Percentiles rank a stretch among this genome's conserved stretches.
These are phyloP conservation scores for Pteropus alecto DNA, from an alignment of 2,113 vertebrate species.

Conservation along the genomic window DNA sequence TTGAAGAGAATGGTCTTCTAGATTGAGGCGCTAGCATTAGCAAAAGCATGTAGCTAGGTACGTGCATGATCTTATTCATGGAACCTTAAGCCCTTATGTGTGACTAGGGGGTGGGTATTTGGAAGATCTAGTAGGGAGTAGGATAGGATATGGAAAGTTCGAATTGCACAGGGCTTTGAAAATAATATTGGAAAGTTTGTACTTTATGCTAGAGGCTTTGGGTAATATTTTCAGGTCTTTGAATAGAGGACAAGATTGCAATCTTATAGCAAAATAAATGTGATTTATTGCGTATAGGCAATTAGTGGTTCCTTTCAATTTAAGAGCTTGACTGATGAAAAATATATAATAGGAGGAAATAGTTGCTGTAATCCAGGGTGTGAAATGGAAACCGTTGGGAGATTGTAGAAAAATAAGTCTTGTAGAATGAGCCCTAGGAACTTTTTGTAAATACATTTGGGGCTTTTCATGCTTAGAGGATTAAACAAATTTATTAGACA, in stretches of 20 bases:
- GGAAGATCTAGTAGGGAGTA: background rate
- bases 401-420: conserved; percentile 8
- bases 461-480: conserved; percentile 41
- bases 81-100: background rate
- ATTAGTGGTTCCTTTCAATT: background rate
- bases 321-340: background rate
- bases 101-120: background rate
- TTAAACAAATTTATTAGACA: conserved; percentile 41
- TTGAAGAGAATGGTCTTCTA: background rate
- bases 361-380: background rate
- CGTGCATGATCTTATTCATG: background rate
- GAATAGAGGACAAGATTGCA: background rate
- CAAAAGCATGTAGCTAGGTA: background rate
- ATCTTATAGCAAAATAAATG: background rate
- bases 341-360: background rate
- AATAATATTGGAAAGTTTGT: background rate
- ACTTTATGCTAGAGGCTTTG: background rate
- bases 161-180: background rate
- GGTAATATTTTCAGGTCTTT: background rate
- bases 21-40: background rate
- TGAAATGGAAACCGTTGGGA: background rate
- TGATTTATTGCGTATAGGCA: background rate
- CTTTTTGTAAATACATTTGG: background rate
- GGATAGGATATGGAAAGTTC: background rate
- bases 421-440: background rate